Evolutionary conservation across 2,797 vertebrate species (phyloP).

Genomic region (Cirrhinus molitorella): DNA sequence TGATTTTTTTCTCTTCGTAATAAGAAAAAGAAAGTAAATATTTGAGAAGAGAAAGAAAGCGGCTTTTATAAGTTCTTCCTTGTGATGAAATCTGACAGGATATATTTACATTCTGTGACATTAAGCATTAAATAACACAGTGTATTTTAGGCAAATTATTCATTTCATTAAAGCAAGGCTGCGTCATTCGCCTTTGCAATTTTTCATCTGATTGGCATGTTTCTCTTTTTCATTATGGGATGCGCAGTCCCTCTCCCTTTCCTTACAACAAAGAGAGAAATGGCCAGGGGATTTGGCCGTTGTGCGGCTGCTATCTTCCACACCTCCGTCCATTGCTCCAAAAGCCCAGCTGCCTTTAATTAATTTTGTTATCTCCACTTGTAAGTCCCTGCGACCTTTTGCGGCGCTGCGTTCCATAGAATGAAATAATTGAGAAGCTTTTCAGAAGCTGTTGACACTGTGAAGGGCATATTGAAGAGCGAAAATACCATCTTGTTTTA

Average conservation of each 20-base stretch:
- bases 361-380: slow-evolving; percentile 79
- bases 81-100: slow-evolving; percentile 54
- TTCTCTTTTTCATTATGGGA: slow-evolving; percentile 67
- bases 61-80: not conserved
- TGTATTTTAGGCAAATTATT: slow-evolving; percentile 72
- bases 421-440: slow-evolving; percentile 69
- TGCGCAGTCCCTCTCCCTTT: slow-evolving; percentile 38
- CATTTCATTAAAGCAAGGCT: slow-evolving; percentile 74
- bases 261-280: slow-evolving; percentile 58
- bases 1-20: not conserved
- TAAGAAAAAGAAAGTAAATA: not conserved
- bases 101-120: slow-evolving; percentile 69
- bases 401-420: slow-evolving; percentile 69
- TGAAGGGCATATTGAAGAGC: slow-evolving; percentile 68
- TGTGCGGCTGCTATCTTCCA: slow-evolving; percentile 56
- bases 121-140: slow-evolving; percentile 65
- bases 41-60: not conserved
- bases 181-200: slow-evolving; percentile 62
- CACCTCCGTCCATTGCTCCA: slow-evolving; percentile 60
- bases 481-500: slow-evolving; percentile 77
- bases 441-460: slow-evolving; percentile 54
- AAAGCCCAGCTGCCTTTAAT: slow-evolving; percentile 72
- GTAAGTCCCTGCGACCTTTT: slow-evolving; percentile 82
- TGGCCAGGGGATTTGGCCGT: slow-evolving; percentile 70
- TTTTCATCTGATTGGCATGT: slow-evolving; percentile 74